Percentiles rank a stretch among this genome's conserved stretches.
These are phyloP conservation scores for Ornithoptera priamus DNA, from an alignment of 2,888 invertebrate genomes.

Conservation along the genomic window DNA sequence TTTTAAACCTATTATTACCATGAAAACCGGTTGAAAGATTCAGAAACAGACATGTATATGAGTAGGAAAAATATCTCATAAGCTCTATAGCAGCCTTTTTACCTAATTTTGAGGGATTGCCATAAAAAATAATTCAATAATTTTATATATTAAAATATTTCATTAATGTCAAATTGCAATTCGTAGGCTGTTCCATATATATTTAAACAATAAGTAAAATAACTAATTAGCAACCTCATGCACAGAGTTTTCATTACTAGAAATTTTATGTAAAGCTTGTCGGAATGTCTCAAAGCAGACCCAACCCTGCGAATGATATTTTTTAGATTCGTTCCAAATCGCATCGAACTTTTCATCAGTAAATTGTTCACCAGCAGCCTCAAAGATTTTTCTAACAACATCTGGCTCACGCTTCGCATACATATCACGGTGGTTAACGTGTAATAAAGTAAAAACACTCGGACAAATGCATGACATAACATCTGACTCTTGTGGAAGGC, in stretches of 20 bases:
- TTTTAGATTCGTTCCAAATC: constrained; percentile 74
- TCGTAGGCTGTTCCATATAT: too few relatives aligned
- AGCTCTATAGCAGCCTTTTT: too few relatives aligned
- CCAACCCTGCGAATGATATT: constrained; percentile 70
- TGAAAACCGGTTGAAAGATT: too few relatives aligned
- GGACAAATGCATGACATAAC: constrained; percentile 56
- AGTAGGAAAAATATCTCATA: too few relatives aligned
- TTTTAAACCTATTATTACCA: too few relatives aligned
- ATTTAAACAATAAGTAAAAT: neutral
- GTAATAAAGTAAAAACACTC: constrained; percentile 54
- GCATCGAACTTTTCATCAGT: constrained; percentile 68
- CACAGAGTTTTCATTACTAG: constrained; percentile 29
- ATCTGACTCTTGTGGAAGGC: constrained; percentile 63
- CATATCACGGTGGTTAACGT: constrained; percentile 66
- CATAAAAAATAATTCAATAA: too few relatives aligned
- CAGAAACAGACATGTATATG: too few relatives aligned
- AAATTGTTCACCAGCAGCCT: constrained; percentile 73
- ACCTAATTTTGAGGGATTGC: too few relatives aligned
- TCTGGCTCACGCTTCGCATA: constrained; percentile 57
- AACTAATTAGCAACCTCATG: neutral
- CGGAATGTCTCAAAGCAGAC: constrained; percentile 80
- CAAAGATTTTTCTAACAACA: constrained; percentile 69
- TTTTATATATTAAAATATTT: too few relatives aligned
- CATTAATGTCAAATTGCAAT: too few relatives aligned
- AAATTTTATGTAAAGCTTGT: constrained; percentile 35